Conservation (phyloP, 2,797 vertebrate genomes). For the Kryptolebias ocellatus region DNA sequence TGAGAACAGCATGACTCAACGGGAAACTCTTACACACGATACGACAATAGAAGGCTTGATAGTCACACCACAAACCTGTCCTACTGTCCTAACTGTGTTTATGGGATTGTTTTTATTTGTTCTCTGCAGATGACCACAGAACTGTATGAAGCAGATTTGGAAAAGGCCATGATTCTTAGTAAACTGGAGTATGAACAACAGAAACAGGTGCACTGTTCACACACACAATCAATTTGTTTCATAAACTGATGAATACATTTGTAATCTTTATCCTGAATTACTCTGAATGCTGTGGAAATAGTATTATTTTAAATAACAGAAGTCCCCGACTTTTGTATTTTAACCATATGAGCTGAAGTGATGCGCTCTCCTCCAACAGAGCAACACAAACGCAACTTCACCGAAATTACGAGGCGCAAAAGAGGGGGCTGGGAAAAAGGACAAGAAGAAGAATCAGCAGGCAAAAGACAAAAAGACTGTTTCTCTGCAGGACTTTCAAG, state of each 20-base stretch:
- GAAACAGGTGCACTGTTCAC: conserved; percentile 82
- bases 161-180: conserved; percentile 93
- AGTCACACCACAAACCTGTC: not conserved
- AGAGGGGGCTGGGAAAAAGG: conserved; percentile 88
- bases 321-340: too few species aligned
- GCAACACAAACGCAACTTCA: conserved; percentile 80
- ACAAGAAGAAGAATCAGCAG: conserved; percentile 91
- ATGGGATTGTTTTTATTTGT: not conserved
- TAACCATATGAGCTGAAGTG: not conserved
- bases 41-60: not conserved
- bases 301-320: too few species aligned
- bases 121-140: conserved; percentile 88
- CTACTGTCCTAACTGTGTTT: not conserved
- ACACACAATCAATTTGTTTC: not conserved
- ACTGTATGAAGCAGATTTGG: conserved; percentile 94
- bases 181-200: conserved; percentile 92
- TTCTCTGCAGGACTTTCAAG: conserved; percentile 93
- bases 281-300: too few species aligned
- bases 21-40: too few species aligned
- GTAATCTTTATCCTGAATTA: too few species aligned
- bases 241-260: too few species aligned
- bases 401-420: conserved; percentile 85
- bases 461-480: conserved; percentile 94
- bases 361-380: conserved; percentile 74
- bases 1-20: too few species aligned